phyloP scores from a whole-genome alignment of 2,888 invertebrate species.

The Sussaba pulchella region DNA sequence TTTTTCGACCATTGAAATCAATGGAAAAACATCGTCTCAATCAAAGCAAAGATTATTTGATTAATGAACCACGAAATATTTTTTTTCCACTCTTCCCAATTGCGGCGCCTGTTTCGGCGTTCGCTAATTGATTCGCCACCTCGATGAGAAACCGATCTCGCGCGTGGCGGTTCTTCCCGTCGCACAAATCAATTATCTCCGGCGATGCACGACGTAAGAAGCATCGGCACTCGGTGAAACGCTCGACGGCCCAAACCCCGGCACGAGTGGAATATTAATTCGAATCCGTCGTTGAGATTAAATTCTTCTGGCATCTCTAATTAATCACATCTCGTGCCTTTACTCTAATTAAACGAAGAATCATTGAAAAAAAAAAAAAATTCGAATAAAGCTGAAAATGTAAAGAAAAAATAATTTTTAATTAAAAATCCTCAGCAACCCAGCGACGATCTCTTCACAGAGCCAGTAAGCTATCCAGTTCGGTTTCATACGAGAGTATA shows the following conservation, averaged over 20 bases:
- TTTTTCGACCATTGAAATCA: background rate
- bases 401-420: background rate
- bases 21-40: background rate
- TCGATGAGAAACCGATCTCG: conserved; percentile 14
- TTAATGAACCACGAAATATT: background rate
- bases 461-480: background rate
- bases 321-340: too few species aligned
- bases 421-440: background rate
- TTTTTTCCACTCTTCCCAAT: background rate
- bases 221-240: conserved; percentile 20
- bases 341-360: conserved; percentile 4
- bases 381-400: background rate
- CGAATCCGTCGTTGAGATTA: background rate
- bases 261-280: conserved; percentile 25
- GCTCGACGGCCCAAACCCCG: conserved; percentile 6
- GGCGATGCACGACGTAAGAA: conserved; percentile 8
- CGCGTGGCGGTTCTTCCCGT: conserved; percentile 10
- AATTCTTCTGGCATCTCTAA: conserved; percentile 16
- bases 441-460: background rate
- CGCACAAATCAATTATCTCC: conserved; percentile 29
- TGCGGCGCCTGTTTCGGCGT: background rate
- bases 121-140: conserved; percentile 28
- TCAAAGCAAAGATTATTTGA: background rate
- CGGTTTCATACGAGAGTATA: conserved; percentile 24
- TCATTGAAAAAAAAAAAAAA: background rate